Base-by-base conservation (phyloP, 2,888 invertebrate species). In the Drosophila testacea region DNA sequence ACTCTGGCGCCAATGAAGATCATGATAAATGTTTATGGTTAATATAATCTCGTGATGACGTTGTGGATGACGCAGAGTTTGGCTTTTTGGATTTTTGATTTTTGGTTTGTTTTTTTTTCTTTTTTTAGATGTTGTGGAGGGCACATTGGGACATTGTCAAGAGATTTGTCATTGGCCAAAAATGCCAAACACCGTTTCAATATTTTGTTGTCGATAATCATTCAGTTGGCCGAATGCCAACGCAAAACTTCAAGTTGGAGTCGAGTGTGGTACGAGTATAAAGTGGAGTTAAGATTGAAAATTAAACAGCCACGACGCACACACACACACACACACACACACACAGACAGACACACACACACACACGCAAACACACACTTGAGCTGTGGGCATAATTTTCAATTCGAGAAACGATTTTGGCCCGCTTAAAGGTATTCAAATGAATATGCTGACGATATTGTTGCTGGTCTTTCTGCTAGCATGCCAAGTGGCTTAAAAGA, bases 131-230 rank as follows among this genome's bases (percentile, higher is more conserved):
- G 36, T 11, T 13, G 22, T 39, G 51, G 42, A 60, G 71, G 69
- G 62, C 63, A 48, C 60, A 61, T 30, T 44, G 59, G 59, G 36
- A 56, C 50, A 68, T 76, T 72, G 50, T 66, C 81, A 75, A 86
- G 69, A 56, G 81, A 52, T 70, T 83, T 83, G 87, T 83, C 83
- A 88, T 88, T 86, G 83, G 70, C 54, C 75, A 72, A 83, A 76
- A 61, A 61, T 61, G 44, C 55, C 55, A 55, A 60, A 48, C 28
- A 66, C 47, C 36, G 63, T 57, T 57, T 51, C n/a, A 47, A 44
- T 51, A 22, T 38, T 47, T 30, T 22, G 28, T 48, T 36, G 66
- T 47, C 48, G 47, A 68, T 73, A 51, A 73, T 61, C 72, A 71
- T 57, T 64, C 57, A 52, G 52, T 59, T 71, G 47, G 72, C 28